These are phyloP conservation scores for Pituophis catenifer DNA, from an alignment of 2,113 vertebrate species.

Conservation along the genomic window DNA sequence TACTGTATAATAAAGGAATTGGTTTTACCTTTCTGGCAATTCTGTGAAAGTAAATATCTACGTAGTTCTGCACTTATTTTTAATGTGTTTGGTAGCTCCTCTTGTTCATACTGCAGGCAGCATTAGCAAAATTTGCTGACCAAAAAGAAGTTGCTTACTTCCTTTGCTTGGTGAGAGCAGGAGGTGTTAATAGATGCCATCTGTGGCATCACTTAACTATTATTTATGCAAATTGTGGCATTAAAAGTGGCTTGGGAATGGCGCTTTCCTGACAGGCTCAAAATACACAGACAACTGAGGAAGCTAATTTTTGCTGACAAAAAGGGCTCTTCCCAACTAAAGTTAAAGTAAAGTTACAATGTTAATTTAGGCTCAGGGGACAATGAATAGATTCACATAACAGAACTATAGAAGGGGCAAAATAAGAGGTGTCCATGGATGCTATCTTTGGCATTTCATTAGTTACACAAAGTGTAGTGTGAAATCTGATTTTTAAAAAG, in stretches of 20 bases:
- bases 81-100: not conserved
- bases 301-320: not conserved
- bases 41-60: not conserved
- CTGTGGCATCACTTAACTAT: not conserved
- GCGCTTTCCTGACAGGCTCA: not conserved
- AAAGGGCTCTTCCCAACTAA: not conserved
- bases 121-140: not conserved
- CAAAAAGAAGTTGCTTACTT: not conserved
- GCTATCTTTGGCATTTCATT: not conserved
- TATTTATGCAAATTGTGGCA: not conserved
- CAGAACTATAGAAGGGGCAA: not conserved
- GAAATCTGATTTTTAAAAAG: not conserved
- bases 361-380: not conserved
- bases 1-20: not conserved
- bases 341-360: not conserved
- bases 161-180: not conserved
- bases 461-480: not conserved
- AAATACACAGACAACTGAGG: not conserved
- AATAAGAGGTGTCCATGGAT: not conserved
- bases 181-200: slow-evolving; percentile 1
- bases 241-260: not conserved
- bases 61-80: not conserved
- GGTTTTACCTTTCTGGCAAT: not conserved
- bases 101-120: not conserved
- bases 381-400: not conserved